phyloP scores from a whole-genome alignment of 2,113 vertebrate genomes.

The Actinemys pallida region DNA sequence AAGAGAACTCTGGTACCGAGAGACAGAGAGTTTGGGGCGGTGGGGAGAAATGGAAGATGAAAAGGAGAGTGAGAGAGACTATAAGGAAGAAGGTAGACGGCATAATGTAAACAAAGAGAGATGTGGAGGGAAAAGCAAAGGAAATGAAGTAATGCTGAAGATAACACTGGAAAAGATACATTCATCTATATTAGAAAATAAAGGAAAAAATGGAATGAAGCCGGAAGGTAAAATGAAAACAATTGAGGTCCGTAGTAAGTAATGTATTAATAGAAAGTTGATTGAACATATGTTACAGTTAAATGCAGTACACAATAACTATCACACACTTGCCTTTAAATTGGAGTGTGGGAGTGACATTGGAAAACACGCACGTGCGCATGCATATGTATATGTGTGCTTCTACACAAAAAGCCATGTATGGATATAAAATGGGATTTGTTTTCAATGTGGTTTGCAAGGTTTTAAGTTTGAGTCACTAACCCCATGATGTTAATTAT shows the following conservation, averaged over 20 bases:
- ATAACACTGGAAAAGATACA: not conserved
- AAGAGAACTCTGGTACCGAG: not conserved
- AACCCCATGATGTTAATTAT: not conserved
- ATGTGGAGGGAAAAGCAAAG: not conserved
- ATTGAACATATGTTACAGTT: not conserved
- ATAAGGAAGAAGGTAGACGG: too few species aligned
- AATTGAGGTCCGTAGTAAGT: not conserved
- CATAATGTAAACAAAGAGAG: too few species aligned
- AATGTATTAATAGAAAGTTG: not conserved
- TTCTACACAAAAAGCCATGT: not conserved
- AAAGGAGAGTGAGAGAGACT: not conserved
- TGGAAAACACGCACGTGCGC: not conserved
- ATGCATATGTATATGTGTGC: not conserved
- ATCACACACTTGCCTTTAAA: not conserved
- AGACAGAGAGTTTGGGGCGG: not conserved
- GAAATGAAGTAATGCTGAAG: not conserved
- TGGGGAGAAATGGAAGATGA: not conserved
- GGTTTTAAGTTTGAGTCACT: not conserved
- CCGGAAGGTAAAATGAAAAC: not conserved
- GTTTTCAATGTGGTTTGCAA: not conserved
- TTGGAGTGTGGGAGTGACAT: not conserved
- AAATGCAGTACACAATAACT: not conserved
- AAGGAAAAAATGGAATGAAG: not conserved
- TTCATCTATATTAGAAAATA: not conserved
- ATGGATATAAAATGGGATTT: not conserved